These are phyloP conservation scores for Crambe crambe DNA, from an alignment of 37 sponge, comb jelly and placozoan species.

Conservation along the genomic window DNA sequence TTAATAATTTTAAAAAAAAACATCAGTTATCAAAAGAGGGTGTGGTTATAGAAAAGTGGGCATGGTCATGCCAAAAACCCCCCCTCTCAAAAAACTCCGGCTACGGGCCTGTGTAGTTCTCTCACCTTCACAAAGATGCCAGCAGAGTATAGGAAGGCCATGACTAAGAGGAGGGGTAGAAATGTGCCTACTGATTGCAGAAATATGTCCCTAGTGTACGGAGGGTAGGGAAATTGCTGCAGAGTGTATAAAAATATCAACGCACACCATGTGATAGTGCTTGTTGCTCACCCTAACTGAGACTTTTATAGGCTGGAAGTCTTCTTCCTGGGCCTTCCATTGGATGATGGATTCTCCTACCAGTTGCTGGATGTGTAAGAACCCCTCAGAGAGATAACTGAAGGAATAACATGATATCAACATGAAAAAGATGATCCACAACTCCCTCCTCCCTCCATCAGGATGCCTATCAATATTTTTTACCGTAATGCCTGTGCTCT, in stretches of 20 bases:
- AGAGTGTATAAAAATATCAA: too few relatives aligned
- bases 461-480: too few relatives aligned
- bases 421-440: too few relatives aligned
- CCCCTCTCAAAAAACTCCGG: too few relatives aligned
- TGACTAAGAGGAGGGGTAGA: constrained; percentile 82
- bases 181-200: constrained; percentile 35
- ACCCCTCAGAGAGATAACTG: constrained; percentile 74
- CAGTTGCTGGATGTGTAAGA: constrained; percentile 73
- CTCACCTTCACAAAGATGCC: constrained; percentile 63
- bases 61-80: too few relatives aligned
- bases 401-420: too few relatives aligned
- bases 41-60: too few relatives aligned
- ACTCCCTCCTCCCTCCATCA: too few relatives aligned
- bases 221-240: constrained; percentile 88
- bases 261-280: too few relatives aligned
- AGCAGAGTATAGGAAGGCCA: constrained; percentile 88
- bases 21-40: too few relatives aligned
- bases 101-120: too few relatives aligned
- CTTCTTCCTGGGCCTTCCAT: constrained; percentile 27
- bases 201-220: constrained; percentile 67
- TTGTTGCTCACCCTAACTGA: constrained; percentile 5
- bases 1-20: too few relatives aligned
- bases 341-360: constrained; percentile 63
- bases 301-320: constrained; percentile 9
- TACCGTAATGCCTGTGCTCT: constrained; percentile 25